Conservation (phyloP, 2,113 vertebrate genomes). For the Agelaius tricolor region DNA sequence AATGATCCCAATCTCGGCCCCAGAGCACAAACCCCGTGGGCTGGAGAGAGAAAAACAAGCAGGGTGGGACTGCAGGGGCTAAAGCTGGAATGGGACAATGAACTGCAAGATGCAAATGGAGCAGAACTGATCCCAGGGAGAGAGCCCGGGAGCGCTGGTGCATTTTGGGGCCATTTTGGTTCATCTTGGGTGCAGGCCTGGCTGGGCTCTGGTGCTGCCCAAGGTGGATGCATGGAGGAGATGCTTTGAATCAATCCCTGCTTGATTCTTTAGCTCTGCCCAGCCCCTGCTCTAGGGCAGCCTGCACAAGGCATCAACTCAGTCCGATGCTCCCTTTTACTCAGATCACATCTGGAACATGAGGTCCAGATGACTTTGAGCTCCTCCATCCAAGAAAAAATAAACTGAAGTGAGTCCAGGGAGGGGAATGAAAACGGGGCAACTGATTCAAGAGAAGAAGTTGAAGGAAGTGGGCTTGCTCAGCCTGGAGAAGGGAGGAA, state of each 20-base stretch:
- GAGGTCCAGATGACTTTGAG: neutral
- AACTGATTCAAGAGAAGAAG: neutral
- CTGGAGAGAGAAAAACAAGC: too few species aligned
- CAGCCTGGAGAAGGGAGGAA: neutral
- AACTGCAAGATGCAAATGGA: too few species aligned
- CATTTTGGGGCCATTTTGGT: too few species aligned
- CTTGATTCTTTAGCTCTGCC: neutral
- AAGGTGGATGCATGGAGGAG: neutral
- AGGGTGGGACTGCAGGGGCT: too few species aligned
- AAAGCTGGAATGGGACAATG: too few species aligned
- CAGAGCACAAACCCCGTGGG: too few species aligned
- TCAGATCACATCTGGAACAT: neutral
- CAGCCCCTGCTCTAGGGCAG: neutral
- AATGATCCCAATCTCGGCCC: too few species aligned
- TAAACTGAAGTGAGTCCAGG: neutral
- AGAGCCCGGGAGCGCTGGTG: too few species aligned
- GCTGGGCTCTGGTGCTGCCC: too few species aligned
- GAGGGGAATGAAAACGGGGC: neutral
- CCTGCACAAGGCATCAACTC: neutral
- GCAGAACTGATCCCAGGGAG: too few species aligned
- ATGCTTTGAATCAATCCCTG: neutral
- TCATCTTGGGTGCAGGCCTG: too few species aligned
- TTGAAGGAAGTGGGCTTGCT: neutral
- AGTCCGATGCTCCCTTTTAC: neutral
- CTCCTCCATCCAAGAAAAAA: neutral